Evolutionary conservation across 2,113 vertebrate genomes (phyloP).

Genomic region (Gymnarchus niloticus): DNA sequence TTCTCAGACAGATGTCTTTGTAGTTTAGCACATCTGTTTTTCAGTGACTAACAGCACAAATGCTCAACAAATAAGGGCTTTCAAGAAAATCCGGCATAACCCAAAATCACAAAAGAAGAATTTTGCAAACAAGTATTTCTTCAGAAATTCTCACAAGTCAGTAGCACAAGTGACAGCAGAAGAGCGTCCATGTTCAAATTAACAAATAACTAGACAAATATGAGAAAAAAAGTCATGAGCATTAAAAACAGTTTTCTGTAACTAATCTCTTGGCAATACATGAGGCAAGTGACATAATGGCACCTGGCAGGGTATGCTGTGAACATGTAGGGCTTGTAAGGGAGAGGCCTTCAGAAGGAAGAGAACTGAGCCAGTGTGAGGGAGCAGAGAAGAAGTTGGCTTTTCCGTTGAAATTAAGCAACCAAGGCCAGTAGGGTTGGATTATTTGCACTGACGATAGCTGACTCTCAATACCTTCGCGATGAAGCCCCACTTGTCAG

Average conservation of each 20-base stretch:
- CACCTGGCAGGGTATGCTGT: neutral
- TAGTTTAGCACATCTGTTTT: neutral
- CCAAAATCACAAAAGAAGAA: neutral
- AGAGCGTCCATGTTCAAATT: neutral
- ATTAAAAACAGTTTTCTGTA: neutral
- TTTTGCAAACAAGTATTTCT: neutral
- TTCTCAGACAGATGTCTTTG: neutral
- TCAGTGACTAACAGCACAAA: slow-evolving; percentile 13
- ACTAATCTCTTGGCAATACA: neutral
- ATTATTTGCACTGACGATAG: slow-evolving; percentile 10
- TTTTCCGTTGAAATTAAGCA: neutral
- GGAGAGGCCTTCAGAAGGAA: neutral
- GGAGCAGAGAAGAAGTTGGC: neutral
- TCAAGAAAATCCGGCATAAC: neutral
- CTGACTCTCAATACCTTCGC: neutral
- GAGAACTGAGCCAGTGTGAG: slow-evolving; percentile 3
- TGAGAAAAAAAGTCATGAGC: neutral
- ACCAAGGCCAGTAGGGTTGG: neutral
- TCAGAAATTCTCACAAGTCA: neutral
- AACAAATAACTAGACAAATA: neutral
- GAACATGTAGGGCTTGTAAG: neutral
- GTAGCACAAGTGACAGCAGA: neutral
- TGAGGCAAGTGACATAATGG: neutral
- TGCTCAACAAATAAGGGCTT: slow-evolving; percentile 16
- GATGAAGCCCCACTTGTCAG: neutral